Percentiles rank a stretch among this genome's conserved stretches.
Evolutionary conservation across 2,113 vertebrate genomes (phyloP).

Genomic region (Plestiodon gilberti): DNA sequence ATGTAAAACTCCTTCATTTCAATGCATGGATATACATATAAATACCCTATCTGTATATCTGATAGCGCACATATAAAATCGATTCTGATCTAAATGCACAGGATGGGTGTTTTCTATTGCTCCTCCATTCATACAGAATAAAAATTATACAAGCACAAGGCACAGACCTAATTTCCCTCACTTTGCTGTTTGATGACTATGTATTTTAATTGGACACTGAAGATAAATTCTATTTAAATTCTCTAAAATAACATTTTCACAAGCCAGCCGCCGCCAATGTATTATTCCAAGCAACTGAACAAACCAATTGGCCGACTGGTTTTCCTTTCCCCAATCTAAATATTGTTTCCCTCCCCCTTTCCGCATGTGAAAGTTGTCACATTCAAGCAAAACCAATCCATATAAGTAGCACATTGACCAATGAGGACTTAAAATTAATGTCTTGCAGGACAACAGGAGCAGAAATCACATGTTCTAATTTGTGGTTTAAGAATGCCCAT

Average conservation of each 20-base stretch:
- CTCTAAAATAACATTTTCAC: slow-evolving; percentile 30
- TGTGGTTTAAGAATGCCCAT: slow-evolving; percentile 23
- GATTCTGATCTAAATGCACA: slow-evolving; percentile 36
- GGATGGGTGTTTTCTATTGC: slow-evolving; percentile 12
- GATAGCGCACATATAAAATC: slow-evolving; percentile 1
- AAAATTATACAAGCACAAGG: slow-evolving; percentile 44
- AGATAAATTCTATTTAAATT: slow-evolving; percentile 60
- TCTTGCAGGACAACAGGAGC: slow-evolving; percentile 39
- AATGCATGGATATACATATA: slow-evolving; percentile 4
- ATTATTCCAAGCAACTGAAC: slow-evolving; percentile 42
- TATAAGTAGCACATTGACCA: background rate
- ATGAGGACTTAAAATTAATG: slow-evolving; percentile 23
- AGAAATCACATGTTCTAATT: slow-evolving; percentile 28
- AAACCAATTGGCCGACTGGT: slow-evolving; percentile 13
- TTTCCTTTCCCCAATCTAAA: background rate
- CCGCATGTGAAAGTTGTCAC: background rate
- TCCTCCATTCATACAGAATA: slow-evolving; percentile 23
- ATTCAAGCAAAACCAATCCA: background rate
- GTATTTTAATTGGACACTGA: slow-evolving; percentile 41
- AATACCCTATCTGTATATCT: background rate
- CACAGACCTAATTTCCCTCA: slow-evolving; percentile 26
- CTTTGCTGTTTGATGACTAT: slow-evolving; percentile 31
- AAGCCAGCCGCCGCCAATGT: slow-evolving; percentile 12
- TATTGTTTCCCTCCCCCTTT: background rate
- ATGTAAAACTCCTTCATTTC: slow-evolving; percentile 30